phyloP scores from a whole-genome alignment of 2,888 invertebrate species.

The Rhabditoides inermis region DNA sequence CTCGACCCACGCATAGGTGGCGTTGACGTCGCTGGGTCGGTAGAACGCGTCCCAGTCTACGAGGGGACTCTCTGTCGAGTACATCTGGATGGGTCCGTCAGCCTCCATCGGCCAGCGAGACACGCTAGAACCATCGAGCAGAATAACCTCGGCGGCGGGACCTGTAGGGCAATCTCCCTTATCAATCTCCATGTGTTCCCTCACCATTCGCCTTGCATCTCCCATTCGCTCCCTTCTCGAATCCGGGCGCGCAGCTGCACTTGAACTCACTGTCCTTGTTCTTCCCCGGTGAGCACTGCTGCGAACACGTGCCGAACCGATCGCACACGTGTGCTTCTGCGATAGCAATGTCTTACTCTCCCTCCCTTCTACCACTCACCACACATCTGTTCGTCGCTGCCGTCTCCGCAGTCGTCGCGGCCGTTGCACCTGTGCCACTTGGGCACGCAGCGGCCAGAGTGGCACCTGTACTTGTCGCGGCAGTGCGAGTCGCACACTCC shows the following conservation, averaged over 20 bases:
- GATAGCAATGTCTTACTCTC: constrained; percentile 9
- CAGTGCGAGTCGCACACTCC: constrained; percentile 9
- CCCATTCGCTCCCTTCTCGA: constrained; percentile 1
- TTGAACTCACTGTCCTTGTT: constrained; percentile 6
- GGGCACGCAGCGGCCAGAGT: constrained; percentile 10
- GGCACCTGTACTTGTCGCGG: constrained; percentile 4
- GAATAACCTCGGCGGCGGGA: background rate
- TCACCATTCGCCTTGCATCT: background rate
- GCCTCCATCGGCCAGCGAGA: too few species aligned
- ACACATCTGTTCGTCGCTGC: constrained; percentile 17
- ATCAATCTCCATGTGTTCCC: background rate
- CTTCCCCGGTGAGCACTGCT: constrained; percentile 13
- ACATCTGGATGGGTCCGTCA: too few species aligned
- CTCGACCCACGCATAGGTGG: too few species aligned
- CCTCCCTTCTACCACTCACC: background rate
- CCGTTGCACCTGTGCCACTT: constrained; percentile 19
- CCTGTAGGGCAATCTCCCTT: constrained; percentile 1
- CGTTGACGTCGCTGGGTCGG: too few species aligned
- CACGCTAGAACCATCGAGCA: too few species aligned
- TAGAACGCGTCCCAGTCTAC: too few species aligned
- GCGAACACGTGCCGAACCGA: constrained; percentile 23
- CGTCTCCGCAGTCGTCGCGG: constrained; percentile 19
- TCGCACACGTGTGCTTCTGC: constrained; percentile 12
- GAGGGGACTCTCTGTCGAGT: too few species aligned
- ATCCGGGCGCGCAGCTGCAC: constrained; percentile 23